Evolutionary conservation across 1,140 invertebrate genomes (phyloP).

Genomic region (Bombus confusus): DNA sequence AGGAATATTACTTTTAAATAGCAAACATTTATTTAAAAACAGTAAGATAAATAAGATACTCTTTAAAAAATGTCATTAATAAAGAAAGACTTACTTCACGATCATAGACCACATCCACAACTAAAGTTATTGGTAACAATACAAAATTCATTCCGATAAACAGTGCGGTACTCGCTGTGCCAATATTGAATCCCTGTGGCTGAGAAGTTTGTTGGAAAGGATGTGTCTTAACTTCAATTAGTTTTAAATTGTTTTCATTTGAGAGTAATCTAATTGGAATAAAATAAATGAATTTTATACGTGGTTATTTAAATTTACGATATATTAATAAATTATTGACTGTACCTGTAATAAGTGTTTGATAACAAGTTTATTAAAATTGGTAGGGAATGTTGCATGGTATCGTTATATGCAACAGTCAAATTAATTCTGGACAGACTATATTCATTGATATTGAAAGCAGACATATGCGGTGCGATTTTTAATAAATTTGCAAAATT

Average conservation of each 20-base stretch:
- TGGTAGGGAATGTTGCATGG: constrained; percentile 90
- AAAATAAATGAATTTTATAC: constrained; percentile 11
- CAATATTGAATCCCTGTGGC: constrained; percentile 87
- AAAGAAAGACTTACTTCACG: constrained; percentile 85
- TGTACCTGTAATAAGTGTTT: constrained; percentile 87
- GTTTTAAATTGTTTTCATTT: constrained; percentile 66
- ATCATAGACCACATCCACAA: constrained; percentile 92
- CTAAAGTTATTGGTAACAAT: constrained; percentile 88
- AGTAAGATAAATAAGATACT: neutral
- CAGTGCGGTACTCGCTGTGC: constrained; percentile 87
- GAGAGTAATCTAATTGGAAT: constrained; percentile 69
- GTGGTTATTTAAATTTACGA: neutral
- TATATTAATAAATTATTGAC: constrained; percentile 35
- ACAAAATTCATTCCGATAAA: constrained; percentile 92
- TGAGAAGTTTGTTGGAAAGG: constrained; percentile 88
- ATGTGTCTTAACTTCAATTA: constrained; percentile 84
- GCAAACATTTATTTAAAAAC: neutral
- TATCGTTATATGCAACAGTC: constrained; percentile 90
- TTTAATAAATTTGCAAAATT: constrained; percentile 85
- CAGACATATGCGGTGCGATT: constrained; percentile 86
- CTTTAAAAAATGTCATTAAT: neutral
- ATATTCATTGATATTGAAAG: constrained; percentile 85
- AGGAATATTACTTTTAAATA: neutral
- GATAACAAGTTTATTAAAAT: constrained; percentile 89
- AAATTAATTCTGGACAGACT: constrained; percentile 82